Conservation (phyloP, 2,797 vertebrate species). For the Amblyraja radiata region DNA sequence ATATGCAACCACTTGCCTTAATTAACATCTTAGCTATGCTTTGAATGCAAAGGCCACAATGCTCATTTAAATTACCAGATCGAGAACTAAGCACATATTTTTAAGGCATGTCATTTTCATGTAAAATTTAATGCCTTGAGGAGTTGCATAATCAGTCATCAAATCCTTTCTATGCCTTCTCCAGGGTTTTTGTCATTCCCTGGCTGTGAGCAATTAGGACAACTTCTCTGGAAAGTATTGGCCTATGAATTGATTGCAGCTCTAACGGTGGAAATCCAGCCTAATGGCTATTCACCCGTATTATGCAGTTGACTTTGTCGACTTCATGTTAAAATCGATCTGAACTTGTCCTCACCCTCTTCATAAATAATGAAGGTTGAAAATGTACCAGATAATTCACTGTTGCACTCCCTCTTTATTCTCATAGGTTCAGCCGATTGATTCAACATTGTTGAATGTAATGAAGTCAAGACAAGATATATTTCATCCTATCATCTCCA, state of each 20-base stretch:
- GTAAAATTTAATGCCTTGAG: not conserved
- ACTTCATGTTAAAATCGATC: not conserved
- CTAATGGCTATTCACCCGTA: not conserved
- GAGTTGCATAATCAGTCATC: not conserved
- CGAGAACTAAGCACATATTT: not conserved
- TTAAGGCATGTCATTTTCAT: not conserved
- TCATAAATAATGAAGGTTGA: not conserved
- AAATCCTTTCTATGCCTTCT: not conserved
- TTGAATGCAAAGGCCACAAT: not conserved
- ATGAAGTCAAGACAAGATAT: conserved; percentile 63
- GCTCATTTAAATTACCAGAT: not conserved
- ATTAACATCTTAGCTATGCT: not conserved
- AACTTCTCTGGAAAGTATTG: not conserved
- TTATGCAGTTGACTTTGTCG: too few relatives aligned
- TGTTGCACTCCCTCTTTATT: not conserved
- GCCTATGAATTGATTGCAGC: not conserved
- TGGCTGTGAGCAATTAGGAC: not conserved
- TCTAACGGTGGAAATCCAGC: not conserved
- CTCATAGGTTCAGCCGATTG: conserved; percentile 70
- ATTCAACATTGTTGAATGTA: conserved; percentile 60
- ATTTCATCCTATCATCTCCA: conserved; percentile 60
- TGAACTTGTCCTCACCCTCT: not conserved
- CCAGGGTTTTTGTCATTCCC: not conserved
- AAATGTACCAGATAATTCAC: conserved; percentile 12
- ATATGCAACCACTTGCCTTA: not conserved